phyloP scores from a whole-genome alignment of 2,888 invertebrate species.

The Drosophila eohydei region DNA sequence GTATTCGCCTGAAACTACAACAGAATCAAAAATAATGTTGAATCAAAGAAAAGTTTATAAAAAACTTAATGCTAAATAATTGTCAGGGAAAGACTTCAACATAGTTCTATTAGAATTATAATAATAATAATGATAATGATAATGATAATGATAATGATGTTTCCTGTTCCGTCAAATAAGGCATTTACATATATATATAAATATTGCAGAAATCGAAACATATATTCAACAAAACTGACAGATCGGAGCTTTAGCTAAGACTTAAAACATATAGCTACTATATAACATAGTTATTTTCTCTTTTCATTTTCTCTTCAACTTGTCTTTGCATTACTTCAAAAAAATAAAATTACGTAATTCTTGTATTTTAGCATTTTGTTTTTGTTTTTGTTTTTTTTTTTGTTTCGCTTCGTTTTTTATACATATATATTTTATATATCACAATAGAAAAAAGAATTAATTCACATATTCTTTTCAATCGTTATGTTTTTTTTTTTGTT shows the following conservation, averaged over 20 bases:
- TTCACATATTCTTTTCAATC: constrained; percentile 75
- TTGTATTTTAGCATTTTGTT: constrained; percentile 51
- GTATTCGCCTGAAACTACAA: constrained; percentile 55
- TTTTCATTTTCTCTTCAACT: constrained; percentile 5
- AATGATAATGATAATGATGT: constrained; percentile 10
- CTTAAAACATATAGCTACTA: constrained; percentile 34
- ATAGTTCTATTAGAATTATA: constrained; percentile 27
- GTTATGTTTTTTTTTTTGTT: constrained; percentile 53
- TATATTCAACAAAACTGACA: constrained; percentile 49
- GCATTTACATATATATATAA: constrained; percentile 44
- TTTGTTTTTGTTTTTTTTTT: not conserved
- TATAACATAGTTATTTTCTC: constrained; percentile 63
- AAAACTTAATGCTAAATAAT: constrained; percentile 66
- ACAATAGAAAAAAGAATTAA: constrained; percentile 84
- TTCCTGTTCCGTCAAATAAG: constrained; percentile 53
- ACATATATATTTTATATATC: constrained; percentile 78
- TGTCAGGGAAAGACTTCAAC: constrained; percentile 34
- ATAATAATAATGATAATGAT: constrained; percentile 2
- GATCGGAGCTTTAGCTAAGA: constrained; percentile 39
- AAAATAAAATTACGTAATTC: constrained; percentile 77
- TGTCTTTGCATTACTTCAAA: constrained; percentile 60
- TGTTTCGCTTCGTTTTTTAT: constrained; percentile 53
- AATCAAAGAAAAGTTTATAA: constrained; percentile 50
- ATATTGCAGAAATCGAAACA: constrained; percentile 55
- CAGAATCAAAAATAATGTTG: constrained; percentile 53